Evolutionary conservation across 2,113 vertebrate genomes (phyloP).

Genomic region (Tamias sibiricus): DNA sequence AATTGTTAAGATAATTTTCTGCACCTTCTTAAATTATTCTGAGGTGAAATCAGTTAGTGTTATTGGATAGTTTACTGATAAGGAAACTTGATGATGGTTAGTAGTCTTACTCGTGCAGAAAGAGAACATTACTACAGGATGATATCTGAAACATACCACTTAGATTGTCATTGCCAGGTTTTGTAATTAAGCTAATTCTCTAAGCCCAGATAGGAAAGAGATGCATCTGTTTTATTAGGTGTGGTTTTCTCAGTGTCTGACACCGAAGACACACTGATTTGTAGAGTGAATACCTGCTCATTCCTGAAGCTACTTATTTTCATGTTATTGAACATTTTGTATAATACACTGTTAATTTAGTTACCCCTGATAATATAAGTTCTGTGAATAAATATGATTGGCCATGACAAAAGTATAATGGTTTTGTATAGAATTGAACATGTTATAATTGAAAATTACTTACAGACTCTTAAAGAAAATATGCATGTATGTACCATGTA

Average conservation of each 20-base stretch:
- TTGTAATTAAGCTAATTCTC: not conserved
- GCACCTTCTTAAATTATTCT: not conserved
- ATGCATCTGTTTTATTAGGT: not conserved
- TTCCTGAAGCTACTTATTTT: not conserved
- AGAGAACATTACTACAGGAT: not conserved
- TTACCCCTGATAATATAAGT: not conserved
- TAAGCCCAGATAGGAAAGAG: not conserved
- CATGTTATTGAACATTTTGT: not conserved
- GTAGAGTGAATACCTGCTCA: not conserved
- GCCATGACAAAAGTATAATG: not conserved
- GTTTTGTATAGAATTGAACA: not conserved
- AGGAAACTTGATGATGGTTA: not conserved
- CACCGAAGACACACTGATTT: not conserved
- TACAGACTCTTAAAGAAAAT: not conserved
- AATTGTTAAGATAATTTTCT: not conserved
- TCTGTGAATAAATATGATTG: not conserved
- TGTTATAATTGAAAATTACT: not conserved
- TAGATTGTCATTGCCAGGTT: not conserved
- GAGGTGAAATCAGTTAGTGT: not conserved
- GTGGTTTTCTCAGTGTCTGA: not conserved
- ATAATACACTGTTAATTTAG: not conserved
- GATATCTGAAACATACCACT: not conserved
- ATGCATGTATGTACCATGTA: not conserved
- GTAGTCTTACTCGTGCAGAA: not conserved
- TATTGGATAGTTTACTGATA: not conserved